Evolutionary conservation across 2,113 vertebrate genomes (phyloP).

Genomic region (Urocolius indicus): DNA sequence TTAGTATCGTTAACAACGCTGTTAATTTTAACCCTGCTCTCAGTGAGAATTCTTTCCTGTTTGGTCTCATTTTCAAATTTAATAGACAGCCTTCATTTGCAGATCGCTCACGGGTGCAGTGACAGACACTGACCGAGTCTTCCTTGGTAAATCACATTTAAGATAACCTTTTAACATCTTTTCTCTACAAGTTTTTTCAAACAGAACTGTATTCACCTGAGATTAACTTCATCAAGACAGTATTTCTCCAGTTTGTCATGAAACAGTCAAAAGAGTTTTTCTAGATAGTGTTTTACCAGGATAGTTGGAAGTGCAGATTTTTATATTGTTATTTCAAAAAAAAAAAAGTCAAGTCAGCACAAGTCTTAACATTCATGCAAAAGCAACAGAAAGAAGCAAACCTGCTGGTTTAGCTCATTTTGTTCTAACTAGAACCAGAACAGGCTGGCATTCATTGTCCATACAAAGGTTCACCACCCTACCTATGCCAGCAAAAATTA

Average conservation of each 20-base stretch:
- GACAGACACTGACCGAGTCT: background rate
- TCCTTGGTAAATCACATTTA: background rate
- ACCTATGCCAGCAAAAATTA: conserved; percentile 9
- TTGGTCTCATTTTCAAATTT: background rate
- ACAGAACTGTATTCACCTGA: background rate
- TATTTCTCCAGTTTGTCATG: background rate
- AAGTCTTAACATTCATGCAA: conserved; percentile 7
- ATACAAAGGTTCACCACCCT: background rate
- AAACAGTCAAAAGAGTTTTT: background rate
- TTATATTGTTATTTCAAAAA: background rate
- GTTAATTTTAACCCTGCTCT: background rate
- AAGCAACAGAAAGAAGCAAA: conserved; percentile 41
- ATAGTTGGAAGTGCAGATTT: background rate
- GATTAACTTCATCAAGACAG: background rate
- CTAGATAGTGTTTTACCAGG: background rate
- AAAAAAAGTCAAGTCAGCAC: conserved; percentile 22
- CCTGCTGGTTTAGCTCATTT: conserved; percentile 45
- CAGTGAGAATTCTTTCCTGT: background rate
- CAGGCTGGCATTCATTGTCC: background rate
- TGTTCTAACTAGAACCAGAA: conserved; percentile 35
- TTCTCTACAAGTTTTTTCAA: background rate
- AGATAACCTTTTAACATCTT: background rate
- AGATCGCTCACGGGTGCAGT: background rate
- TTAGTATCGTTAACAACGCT: background rate
- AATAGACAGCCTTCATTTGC: background rate